A percentile compares a stretch with the other conserved stretches of the same genome.
phyloP scores from a whole-genome alignment of 2,888 invertebrate species.

The Nymphalis c-album region DNA sequence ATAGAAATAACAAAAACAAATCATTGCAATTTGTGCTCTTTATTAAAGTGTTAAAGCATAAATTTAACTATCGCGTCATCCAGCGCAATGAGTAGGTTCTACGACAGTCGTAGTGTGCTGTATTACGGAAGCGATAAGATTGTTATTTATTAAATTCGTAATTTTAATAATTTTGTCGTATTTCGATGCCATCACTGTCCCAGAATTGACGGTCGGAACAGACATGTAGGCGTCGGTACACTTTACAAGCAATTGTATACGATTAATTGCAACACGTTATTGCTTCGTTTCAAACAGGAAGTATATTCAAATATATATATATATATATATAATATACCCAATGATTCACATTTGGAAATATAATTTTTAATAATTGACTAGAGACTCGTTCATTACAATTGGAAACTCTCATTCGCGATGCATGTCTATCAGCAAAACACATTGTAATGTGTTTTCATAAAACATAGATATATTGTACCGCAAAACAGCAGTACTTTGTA shows the following conservation, averaged over 20 bases:
- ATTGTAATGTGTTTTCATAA: no score
- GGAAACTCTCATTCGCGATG: no score
- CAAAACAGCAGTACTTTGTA: no score
- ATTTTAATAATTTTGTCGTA: constrained; percentile 27
- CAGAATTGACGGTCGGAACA: constrained; percentile 60
- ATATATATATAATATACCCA: not conserved
- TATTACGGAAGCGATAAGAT: constrained; percentile 37
- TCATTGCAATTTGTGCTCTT: constrained; percentile 44
- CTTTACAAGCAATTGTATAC: constrained; percentile 38
- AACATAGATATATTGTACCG: no score
- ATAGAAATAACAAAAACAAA: constrained; percentile 40
- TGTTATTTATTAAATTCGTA: constrained; percentile 33
- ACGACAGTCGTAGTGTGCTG: constrained; percentile 31
- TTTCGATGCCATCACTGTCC: constrained; percentile 53
- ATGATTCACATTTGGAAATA: no score
- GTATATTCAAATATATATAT: not conserved
- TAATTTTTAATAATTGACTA: no score
- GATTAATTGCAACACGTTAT: constrained; percentile 26
- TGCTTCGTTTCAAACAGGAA: constrained; percentile 9
- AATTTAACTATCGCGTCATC: constrained; percentile 40
- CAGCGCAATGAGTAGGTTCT: constrained; percentile 35
- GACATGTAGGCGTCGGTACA: constrained; percentile 66
- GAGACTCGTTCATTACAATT: no score
- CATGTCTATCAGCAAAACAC: no score
- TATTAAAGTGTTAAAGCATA: constrained; percentile 41